Evolutionary conservation across 2,797 vertebrate genomes (phyloP).

Genomic region (Adrianichthys oophorus): DNA sequence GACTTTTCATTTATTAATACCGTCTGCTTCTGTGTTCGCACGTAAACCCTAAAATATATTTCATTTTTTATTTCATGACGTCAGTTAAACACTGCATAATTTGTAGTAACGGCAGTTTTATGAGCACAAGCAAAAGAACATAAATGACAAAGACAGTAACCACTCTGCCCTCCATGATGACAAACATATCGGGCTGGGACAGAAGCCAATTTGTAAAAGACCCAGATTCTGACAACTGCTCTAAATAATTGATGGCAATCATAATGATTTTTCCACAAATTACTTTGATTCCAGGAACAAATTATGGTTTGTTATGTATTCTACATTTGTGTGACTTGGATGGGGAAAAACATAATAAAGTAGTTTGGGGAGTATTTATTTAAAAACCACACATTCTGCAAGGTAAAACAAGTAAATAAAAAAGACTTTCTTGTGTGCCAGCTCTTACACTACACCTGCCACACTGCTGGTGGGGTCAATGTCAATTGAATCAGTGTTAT

Average conservation of each 20-base stretch:
- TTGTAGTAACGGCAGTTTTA: not conserved
- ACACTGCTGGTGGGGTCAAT: slow-evolving; percentile 46
- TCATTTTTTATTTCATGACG: not conserved
- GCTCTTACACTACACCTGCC: slow-evolving; percentile 65
- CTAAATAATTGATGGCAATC: slow-evolving; percentile 11
- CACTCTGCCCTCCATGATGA: slow-evolving; percentile 10
- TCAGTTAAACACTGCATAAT: not conserved
- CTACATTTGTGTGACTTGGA: not conserved
- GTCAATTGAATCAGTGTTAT: slow-evolving; percentile 46
- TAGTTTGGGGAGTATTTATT: not conserved
- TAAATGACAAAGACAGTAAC: slow-evolving; percentile 6
- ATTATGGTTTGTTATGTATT: not conserved
- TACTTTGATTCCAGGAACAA: slow-evolving; percentile 3
- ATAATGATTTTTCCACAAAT: not conserved
- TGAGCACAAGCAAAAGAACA: no score
- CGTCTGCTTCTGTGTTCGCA: no score
- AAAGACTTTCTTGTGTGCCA: slow-evolving; percentile 31
- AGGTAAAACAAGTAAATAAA: slow-evolving; percentile 1
- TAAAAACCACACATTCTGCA: not conserved
- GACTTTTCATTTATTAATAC: no score
- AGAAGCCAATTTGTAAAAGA: slow-evolving; percentile 13
- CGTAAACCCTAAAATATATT: no score
- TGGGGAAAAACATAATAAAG: not conserved
- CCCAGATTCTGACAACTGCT: slow-evolving; percentile 5
- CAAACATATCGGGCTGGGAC: slow-evolving; percentile 24